Evolutionary conservation across 2,113 vertebrate genomes (phyloP), one percentile per base, ranked within the genome.

Genomic region (Bucco capensis): DNA sequence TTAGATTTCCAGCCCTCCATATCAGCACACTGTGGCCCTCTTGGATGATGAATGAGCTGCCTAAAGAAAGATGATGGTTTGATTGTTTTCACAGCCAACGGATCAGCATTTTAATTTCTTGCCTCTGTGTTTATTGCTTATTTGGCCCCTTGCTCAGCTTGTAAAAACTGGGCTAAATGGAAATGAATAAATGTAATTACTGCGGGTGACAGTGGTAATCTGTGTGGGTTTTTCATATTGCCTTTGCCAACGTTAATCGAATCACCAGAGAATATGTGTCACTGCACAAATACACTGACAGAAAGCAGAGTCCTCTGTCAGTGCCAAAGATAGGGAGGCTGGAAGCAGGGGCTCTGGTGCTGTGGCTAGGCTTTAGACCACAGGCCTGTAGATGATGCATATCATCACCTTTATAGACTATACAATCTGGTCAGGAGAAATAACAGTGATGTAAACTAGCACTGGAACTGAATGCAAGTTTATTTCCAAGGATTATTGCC

Each of bases 121-220:
- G 97, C 98, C 97, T 98, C 98, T 97, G 98, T 98, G 98, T 98
- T 98, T 98, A 98, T 98, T 98, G 98, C 98, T 98, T 98, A 98
- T 98, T 98, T 98, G 97, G 97, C 98, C 97, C 97, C 97, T 98
- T 98, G 98, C 97, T 97, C 83, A 86, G 97, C 98, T 98, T 98
- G 98, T 98, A 98, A 98, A 98, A 98, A 97, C 98, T 98, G 96
- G 96, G 96, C 98, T 98, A 98, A 98, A 98, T 98, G 98, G 98
- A 98, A 98, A 98, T 98, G 98, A 98, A 98, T 98, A 98, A 98
- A 98, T 98, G 98, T 98, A 98, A 98, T 98, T 98, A 98, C 98
- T 98, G 97, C 82, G 97, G 97, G 97, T 98, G 98, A 98, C 98
- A 98, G 97, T 97, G 97, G 97, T 98, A 98, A 98, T 98, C 97